A percentile compares a stretch with the other conserved stretches of the same genome.
Conservation (phyloP, 2,113 vertebrate genomes). For the Eurypyga helias region DNA sequence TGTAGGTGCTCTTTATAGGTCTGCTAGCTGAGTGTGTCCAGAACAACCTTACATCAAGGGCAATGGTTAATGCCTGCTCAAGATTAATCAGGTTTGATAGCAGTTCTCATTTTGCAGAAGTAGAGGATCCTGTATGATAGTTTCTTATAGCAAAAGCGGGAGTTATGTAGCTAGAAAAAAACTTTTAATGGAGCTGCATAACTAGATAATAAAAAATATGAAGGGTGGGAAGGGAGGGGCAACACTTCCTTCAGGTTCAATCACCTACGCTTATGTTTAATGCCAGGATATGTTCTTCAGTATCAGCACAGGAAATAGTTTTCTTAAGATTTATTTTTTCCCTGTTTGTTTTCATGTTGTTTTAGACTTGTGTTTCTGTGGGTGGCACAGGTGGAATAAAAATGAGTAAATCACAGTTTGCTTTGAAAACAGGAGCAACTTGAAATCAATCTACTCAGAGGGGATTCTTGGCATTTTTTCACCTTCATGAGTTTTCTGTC, state of each 20-base stretch:
- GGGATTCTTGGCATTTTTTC: background rate
- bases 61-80: background rate
- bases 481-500: background rate
- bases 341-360: background rate
- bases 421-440: background rate
- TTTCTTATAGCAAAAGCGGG: background rate
- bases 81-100: background rate
- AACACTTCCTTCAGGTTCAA: background rate
- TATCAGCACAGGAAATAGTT: background rate
- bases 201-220: background rate
- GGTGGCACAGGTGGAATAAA: background rate
- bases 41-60: background rate
- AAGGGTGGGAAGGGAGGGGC: background rate
- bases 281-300: background rate
- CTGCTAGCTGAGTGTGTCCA: background rate
- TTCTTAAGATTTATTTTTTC: background rate
- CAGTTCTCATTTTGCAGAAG: background rate
- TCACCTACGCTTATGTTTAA: background rate
- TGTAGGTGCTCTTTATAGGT: background rate
- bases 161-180: background rate
- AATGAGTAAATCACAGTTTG: background rate
- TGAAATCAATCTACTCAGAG: background rate
- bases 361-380: background rate
- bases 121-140: background rate
- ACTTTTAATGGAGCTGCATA: background rate